Evolutionary conservation across 2,888 invertebrate genomes (phyloP).

Genomic region (Blastobasis adustella): DNA sequence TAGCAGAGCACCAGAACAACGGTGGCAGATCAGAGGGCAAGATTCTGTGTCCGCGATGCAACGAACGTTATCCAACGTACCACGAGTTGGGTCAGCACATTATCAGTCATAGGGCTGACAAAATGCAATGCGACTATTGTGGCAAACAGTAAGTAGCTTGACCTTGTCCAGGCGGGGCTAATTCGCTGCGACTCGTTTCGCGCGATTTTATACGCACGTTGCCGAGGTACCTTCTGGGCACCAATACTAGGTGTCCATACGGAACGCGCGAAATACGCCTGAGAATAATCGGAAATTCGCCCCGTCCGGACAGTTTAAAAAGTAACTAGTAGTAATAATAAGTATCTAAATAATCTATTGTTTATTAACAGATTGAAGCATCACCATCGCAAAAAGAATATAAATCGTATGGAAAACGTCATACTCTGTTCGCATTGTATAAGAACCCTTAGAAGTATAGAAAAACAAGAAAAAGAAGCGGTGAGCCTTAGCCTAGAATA

Average conservation of each 20-base stretch:
- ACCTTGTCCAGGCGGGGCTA: neutral
- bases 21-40: conserved; percentile 63
- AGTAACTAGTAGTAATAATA: too few relatives aligned
- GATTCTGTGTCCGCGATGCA: conserved; percentile 55
- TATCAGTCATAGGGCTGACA: conserved; percentile 48
- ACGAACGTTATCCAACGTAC: conserved; percentile 59
- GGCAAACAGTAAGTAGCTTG: conserved; percentile 50
- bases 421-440: conserved; percentile 60
- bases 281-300: too few relatives aligned
- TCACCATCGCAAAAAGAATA: conserved; percentile 61
- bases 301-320: too few relatives aligned
- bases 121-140: conserved; percentile 61
- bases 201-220: too few relatives aligned
- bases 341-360: too few relatives aligned
- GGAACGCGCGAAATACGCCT: too few relatives aligned
- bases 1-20: conserved; percentile 55
- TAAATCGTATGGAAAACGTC: conserved; percentile 64
- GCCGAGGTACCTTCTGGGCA: too few relatives aligned
- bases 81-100: conserved; percentile 59
- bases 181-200: too few relatives aligned
- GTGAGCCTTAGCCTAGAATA: conserved; percentile 46
- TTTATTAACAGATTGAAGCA: conserved; percentile 47
- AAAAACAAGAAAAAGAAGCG: conserved; percentile 63
- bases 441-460: conserved; percentile 49
- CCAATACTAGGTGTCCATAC: too few relatives aligned